A percentile compares a stretch with the other conserved stretches of the same genome.
These are phyloP conservation scores for Cremastobaeus sp. DNA, from an alignment of 2,888 invertebrate genomes.

Conservation along the genomic window DNA sequence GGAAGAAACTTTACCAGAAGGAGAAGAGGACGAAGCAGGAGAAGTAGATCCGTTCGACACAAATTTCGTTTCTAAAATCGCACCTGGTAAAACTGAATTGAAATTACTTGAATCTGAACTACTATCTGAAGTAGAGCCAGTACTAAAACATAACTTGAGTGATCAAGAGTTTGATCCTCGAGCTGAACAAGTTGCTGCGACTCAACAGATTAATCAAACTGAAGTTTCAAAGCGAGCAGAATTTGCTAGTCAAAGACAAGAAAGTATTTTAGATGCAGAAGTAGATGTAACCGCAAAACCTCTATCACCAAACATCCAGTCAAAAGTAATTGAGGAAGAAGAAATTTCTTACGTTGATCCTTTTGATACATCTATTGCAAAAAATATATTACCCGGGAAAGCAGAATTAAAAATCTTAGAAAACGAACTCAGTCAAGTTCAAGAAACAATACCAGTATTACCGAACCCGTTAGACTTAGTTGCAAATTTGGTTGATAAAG, in stretches of 20 bases:
- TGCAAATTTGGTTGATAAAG: conserved; percentile 62
- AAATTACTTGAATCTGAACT: conserved; percentile 81
- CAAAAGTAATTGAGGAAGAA: conserved; percentile 74
- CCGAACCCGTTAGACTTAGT: conserved; percentile 67
- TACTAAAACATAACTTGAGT: conserved; percentile 80
- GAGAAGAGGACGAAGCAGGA: conserved; percentile 77
- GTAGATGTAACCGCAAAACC: conserved; percentile 85
- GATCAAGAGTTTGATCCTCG: conserved; percentile 83
- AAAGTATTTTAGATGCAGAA: conserved; percentile 79
- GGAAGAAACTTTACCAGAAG: conserved; percentile 81
- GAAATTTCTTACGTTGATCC: conserved; percentile 84
- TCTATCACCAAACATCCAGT: conserved; percentile 82
- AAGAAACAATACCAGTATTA: conserved; percentile 73
- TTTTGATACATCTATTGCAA: conserved; percentile 92
- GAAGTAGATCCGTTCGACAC: conserved; percentile 84
- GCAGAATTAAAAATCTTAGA: conserved; percentile 88
- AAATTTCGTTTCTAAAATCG: conserved; percentile 80
- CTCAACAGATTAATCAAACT: conserved; percentile 57
- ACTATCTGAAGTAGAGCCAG: conserved; percentile 63
- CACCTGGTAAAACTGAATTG: conserved; percentile 81
- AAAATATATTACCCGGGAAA: conserved; percentile 86
- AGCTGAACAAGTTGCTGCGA: conserved; percentile 74
- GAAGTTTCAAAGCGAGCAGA: conserved; percentile 46
- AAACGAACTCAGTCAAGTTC: conserved; percentile 84
- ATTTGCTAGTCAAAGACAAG: conserved; percentile 65